Conservation (phyloP, 2,113 vertebrate species). For the Turdus rufiventris region DNA sequence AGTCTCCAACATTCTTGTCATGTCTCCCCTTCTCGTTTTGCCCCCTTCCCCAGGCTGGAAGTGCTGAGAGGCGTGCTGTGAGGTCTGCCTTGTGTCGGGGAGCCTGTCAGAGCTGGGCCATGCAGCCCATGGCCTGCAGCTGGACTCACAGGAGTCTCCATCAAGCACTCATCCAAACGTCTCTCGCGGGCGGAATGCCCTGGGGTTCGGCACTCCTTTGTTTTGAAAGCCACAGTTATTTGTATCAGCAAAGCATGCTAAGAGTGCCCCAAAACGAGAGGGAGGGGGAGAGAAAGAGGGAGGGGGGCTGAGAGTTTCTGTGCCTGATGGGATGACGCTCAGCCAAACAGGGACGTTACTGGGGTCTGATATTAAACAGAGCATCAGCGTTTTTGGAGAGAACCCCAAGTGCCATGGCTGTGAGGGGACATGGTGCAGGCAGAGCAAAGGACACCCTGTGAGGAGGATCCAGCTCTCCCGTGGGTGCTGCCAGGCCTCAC, state of each 20-base stretch:
- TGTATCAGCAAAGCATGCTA: constrained; percentile 40
- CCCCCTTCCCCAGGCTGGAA: neutral
- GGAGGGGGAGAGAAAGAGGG: neutral
- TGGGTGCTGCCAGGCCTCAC: neutral
- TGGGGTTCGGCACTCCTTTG: constrained; percentile 56
- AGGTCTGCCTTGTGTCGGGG: constrained; percentile 77
- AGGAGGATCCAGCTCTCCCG: neutral
- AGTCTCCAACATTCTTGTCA: constrained; percentile 48
- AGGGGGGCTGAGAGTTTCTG: neutral
- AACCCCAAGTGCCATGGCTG: neutral
- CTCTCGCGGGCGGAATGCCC: constrained; percentile 55
- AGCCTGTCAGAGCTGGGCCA: constrained; percentile 74
- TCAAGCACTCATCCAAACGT: constrained; percentile 65
- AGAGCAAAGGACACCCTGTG: neutral
- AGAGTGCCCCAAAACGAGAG: neutral
- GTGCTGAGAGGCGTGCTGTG: constrained; percentile 65
- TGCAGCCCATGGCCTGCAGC: constrained; percentile 72
- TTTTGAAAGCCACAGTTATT: constrained; percentile 68
- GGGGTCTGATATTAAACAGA: neutral
- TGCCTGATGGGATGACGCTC: neutral
- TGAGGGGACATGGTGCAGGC: neutral
- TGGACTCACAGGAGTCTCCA: constrained; percentile 59
- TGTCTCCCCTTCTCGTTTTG: constrained; percentile 37
- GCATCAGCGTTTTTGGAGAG: neutral
- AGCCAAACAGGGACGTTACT: neutral